phyloP scores from a whole-genome alignment of 1,140 invertebrate genomes.

The Portunus trituberculatus region DNA sequence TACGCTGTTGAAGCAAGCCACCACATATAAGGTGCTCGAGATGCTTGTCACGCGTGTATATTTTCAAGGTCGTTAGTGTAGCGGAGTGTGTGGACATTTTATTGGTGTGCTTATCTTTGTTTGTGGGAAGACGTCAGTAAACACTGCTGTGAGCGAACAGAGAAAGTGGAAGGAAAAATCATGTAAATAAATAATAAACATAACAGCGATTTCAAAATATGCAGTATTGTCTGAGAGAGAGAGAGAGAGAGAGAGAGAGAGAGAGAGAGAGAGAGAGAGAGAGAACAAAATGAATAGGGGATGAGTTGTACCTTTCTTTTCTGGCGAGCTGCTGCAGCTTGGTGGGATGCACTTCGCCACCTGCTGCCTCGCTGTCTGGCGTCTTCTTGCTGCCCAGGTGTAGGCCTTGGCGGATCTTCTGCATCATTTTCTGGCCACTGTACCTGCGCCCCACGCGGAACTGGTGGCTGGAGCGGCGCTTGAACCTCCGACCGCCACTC shows the following conservation, averaged over 20 bases:
- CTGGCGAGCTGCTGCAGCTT: slow-evolving; percentile 44
- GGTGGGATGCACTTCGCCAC: slow-evolving; percentile 57
- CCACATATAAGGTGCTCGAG: too few species aligned
- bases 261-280: slow-evolving; percentile 41
- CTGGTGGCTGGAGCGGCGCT: slow-evolving; percentile 58
- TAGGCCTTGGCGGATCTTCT: slow-evolving; percentile 56
- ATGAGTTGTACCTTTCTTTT: slow-evolving; percentile 35
- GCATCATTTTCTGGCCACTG: slow-evolving; percentile 66
- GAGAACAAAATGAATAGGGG: neutral
- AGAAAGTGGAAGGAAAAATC: too few species aligned
- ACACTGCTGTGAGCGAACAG: too few species aligned
- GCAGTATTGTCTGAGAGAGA: too few species aligned
- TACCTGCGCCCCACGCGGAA: slow-evolving; percentile 57
- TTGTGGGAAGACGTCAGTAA: too few species aligned
- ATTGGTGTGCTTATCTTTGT: too few species aligned
- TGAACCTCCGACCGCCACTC: slow-evolving; percentile 35
- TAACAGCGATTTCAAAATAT: too few species aligned
- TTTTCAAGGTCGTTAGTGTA: too few species aligned
- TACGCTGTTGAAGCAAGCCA: too few species aligned
- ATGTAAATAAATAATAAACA: too few species aligned
- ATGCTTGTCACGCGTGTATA: too few species aligned
- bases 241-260: neutral
- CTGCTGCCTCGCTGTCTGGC: neutral
- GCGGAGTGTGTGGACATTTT: too few species aligned
- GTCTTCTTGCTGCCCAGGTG: slow-evolving; percentile 59